These are phyloP conservation scores for Hyperoplus immaculatus DNA, from an alignment of 2,797 vertebrate species.

Conservation along the genomic window DNA sequence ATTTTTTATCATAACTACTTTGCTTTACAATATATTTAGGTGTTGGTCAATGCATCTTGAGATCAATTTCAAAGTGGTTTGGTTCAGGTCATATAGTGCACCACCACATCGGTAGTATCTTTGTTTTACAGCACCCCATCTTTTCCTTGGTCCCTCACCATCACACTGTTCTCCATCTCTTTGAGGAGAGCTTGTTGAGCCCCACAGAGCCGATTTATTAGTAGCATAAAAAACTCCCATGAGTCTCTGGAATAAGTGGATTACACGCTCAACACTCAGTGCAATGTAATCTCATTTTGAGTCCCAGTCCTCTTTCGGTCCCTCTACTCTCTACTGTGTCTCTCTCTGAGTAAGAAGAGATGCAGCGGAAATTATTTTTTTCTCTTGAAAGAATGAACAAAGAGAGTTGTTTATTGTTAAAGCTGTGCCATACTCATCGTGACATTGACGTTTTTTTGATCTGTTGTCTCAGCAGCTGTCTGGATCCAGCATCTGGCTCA, in stretches of 20 bases:
- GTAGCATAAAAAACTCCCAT: conserved; percentile 51
- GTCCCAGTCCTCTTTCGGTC: conserved; percentile 64
- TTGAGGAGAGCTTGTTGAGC: conserved; percentile 50
- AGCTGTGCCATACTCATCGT: not conserved
- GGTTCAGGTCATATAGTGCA: not conserved
- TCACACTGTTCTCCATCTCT: conserved; percentile 17
- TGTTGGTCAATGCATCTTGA: no score
- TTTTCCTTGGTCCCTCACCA: not conserved
- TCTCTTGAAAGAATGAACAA: conserved; percentile 14
- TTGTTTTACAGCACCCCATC: not conserved
- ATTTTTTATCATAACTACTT: not conserved
- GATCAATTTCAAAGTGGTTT: not conserved
- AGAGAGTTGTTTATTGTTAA: not conserved
- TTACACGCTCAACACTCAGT: conserved; percentile 72
- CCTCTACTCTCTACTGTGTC: conserved; percentile 32
- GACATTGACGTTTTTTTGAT: no score
- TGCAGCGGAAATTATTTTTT: conserved; percentile 25
- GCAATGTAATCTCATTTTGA: conserved; percentile 74
- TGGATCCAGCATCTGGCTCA: no score
- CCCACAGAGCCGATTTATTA: conserved; percentile 59
- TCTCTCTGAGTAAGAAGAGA: conserved; percentile 16
- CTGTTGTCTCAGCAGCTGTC: no score
- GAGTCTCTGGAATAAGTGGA: conserved; percentile 72
- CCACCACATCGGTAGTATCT: not conserved
- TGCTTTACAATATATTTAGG: no score